These are phyloP conservation scores for Rhodeus uyekii DNA, from an alignment of 2,797 vertebrate species.

Conservation along the genomic window DNA sequence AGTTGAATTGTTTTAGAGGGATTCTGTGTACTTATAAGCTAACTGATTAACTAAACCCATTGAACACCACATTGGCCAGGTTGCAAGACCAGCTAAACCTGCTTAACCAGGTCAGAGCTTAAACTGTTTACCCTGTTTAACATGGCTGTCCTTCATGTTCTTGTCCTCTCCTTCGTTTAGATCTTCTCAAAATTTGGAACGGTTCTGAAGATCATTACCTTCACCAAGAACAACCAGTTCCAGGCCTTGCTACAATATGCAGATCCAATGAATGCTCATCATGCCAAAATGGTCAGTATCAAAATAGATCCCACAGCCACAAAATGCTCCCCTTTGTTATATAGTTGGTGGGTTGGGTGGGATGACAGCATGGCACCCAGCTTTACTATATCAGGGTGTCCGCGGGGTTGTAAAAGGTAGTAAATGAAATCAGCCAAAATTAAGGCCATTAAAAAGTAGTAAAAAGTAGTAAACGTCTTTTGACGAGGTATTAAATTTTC, in stretches of 20 bases:
- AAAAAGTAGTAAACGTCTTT: no score
- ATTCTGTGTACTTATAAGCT: neutral
- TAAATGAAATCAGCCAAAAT: no score
- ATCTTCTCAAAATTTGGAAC: conserved; percentile 85
- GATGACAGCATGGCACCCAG: neutral
- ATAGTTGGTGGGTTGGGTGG: neutral
- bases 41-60: neutral
- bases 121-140: neutral
- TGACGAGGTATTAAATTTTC: no score
- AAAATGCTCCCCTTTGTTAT: neutral
- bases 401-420: no score
- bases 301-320: neutral
- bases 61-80: neutral
- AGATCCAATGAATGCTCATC: conserved; percentile 76
- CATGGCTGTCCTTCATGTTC: neutral
- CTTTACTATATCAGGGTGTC: no score
- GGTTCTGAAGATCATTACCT: conserved; percentile 84
- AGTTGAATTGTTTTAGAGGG: neutral
- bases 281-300: conserved; percentile 82
- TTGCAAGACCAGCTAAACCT: neutral
- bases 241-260: conserved; percentile 84
- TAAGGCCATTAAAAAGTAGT: no score
- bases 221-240: conserved; percentile 83
- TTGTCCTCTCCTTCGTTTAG: conserved; percentile 57
- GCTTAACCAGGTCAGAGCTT: neutral